These are phyloP conservation scores for Synaphobranchus kaupii DNA, from an alignment of 2,797 vertebrate species.

Conservation along the genomic window DNA sequence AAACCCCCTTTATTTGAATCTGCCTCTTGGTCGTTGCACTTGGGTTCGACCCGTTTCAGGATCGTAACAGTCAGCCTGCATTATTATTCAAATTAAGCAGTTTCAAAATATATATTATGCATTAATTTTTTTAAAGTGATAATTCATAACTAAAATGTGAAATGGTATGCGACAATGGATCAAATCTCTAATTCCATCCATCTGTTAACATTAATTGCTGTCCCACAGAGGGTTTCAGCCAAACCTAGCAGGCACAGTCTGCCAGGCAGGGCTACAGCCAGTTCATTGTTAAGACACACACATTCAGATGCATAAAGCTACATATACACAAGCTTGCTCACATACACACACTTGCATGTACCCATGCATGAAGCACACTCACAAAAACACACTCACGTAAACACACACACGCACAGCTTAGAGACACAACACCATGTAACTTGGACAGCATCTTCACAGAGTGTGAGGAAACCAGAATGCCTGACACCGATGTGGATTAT, in stretches of 20 bases:
- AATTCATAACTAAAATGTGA: not conserved
- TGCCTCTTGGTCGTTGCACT: too few species aligned
- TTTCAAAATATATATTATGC: not conserved
- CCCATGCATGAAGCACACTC: not conserved
- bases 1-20: too few species aligned
- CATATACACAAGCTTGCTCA: not conserved
- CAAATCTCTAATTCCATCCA: constrained; percentile 1
- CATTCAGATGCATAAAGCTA: not conserved
- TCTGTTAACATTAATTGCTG: not conserved
- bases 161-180: not conserved
- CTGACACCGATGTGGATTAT: not conserved
- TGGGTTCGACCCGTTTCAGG: too few species aligned
- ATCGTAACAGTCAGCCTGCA: not conserved
- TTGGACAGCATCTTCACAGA: not conserved
- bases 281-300: not conserved
- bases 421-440: not conserved
- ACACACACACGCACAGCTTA: not conserved
- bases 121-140: not conserved
- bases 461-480: not conserved
- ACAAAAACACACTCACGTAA: not conserved
- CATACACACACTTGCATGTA: not conserved
- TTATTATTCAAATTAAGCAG: too few species aligned
- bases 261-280: not conserved
- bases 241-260: not conserved
- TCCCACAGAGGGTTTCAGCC: not conserved